Evolutionary conservation across 2,797 vertebrate species (phyloP).

Genomic region (Carapus acus): DNA sequence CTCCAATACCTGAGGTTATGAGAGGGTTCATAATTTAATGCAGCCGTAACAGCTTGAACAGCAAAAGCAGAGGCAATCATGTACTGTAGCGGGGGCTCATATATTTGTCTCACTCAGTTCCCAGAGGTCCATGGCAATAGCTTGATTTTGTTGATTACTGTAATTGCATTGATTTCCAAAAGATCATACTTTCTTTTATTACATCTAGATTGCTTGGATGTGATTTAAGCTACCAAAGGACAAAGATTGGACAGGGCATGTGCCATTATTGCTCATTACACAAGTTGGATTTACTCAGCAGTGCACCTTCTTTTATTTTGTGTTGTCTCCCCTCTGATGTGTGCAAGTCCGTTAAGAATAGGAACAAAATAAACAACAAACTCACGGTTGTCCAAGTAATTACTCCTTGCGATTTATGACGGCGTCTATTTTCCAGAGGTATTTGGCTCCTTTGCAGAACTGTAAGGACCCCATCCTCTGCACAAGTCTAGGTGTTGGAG

Average conservation of each 20-base stretch:
- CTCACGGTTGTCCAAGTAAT: background rate
- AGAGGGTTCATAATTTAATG: constrained; percentile 62
- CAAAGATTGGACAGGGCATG: constrained; percentile 31
- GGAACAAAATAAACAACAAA: background rate
- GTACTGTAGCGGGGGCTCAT: constrained; percentile 42
- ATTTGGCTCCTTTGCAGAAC: no score
- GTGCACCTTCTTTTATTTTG: constrained; percentile 3
- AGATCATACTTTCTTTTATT: constrained; percentile 51
- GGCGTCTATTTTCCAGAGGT: no score
- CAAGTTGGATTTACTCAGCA: constrained; percentile 19
- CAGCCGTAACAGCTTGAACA: constrained; percentile 50
- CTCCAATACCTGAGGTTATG: constrained; percentile 64
- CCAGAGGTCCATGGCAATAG: constrained; percentile 48
- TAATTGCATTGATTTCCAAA: constrained; percentile 59
- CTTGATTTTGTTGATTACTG: constrained; percentile 58
- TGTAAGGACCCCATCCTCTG: no score
- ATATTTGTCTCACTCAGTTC: constrained; percentile 47
- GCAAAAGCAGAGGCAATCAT: constrained; percentile 59
- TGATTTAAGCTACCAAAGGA: constrained; percentile 40
- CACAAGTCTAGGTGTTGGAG: no score
- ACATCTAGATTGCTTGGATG: constrained; percentile 32
- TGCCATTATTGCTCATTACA: constrained; percentile 44
- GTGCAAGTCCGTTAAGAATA: background rate
- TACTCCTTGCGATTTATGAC: no score
- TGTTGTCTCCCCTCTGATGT: background rate